Percentiles rank a stretch among this genome's conserved stretches.
These are phyloP conservation scores for Hiodon alosoides DNA, from an alignment of 2,113 vertebrate genomes.

Conservation along the genomic window DNA sequence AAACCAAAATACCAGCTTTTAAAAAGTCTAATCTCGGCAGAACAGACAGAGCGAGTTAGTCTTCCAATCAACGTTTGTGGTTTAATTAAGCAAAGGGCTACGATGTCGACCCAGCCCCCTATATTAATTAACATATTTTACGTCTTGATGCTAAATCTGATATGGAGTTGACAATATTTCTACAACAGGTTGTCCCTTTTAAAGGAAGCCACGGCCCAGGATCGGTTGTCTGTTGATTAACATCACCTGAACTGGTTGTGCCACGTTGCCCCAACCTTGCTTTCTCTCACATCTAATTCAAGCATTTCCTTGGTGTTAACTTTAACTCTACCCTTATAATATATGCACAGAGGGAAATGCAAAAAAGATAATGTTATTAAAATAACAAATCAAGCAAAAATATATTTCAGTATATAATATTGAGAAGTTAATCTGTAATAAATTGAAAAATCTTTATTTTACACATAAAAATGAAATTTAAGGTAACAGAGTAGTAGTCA, in stretches of 20 bases:
- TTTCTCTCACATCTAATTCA: too few species aligned
- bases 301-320: too few species aligned
- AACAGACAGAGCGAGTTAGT: not conserved
- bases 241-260: not conserved
- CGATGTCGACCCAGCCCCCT: not conserved
- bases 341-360: too few species aligned
- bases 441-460: too few species aligned
- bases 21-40: not conserved
- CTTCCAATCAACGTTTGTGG: not conserved
- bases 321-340: too few species aligned
- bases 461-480: too few species aligned
- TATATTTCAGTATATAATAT: too few species aligned
- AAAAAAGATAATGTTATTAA: too few species aligned
- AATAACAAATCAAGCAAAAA: too few species aligned
- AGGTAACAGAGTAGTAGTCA: too few species aligned
- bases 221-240: not conserved
- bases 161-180: conserved; percentile 4
- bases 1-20: not conserved
- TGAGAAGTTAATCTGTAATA: too few species aligned
- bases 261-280: too few species aligned
- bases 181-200: not conserved
- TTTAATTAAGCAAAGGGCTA: conserved; percentile 6
- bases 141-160: conserved; percentile 6
- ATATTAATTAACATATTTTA: conserved; percentile 3
- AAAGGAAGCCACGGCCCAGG: not conserved